phyloP scores from a whole-genome alignment of 1,140 invertebrate genomes.

The Lasaia peninsularis region DNA sequence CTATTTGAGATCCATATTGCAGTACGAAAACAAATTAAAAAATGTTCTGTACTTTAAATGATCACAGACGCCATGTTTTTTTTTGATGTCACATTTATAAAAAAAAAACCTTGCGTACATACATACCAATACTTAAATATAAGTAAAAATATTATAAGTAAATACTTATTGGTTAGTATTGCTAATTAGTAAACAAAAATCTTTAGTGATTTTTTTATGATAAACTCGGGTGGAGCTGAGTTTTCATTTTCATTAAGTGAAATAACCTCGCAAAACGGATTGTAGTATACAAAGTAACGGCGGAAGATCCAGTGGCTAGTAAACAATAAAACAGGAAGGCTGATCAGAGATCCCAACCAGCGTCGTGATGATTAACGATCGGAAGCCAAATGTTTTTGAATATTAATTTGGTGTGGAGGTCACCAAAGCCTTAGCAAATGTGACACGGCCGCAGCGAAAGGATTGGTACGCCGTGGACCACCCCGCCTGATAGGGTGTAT shows the following conservation, averaged over 20 bases:
- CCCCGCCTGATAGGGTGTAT: conserved; percentile 62
- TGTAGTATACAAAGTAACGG: not conserved
- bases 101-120: no score
- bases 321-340: conserved; percentile 9
- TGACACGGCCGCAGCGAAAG: conserved; percentile 70
- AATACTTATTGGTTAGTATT: no score
- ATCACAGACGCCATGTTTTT: no score
- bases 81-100: no score
- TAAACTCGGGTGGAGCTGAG: no score
- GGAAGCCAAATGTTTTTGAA: conserved; percentile 68
- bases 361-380: conserved; percentile 68
- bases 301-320: not conserved
- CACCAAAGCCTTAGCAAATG: conserved; percentile 61
- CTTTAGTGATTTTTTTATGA: no score
- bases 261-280: not conserved
- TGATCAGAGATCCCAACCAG: conserved; percentile 47
- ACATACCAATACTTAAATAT: no score
- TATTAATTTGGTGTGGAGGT: conserved; percentile 76
- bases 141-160: no score
- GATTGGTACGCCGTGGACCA: conserved; percentile 63
- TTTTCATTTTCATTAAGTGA: not conserved
- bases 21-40: no score
- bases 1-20: no score
- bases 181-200: no score
- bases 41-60: no score